phyloP scores from a whole-genome alignment of 1,140 invertebrate species.

The Myzus persicae region DNA sequence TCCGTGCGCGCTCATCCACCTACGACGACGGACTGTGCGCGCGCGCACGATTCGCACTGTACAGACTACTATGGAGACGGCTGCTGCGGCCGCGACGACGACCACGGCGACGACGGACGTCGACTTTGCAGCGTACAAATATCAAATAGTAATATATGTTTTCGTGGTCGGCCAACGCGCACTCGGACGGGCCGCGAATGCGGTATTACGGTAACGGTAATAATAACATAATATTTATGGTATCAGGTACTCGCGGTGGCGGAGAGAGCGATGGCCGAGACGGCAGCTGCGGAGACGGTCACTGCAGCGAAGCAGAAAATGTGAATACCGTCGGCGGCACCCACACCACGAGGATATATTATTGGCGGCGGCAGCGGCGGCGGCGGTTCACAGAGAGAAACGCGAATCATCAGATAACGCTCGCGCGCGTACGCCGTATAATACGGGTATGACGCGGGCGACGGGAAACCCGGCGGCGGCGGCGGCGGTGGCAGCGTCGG shows the following conservation, averaged over 20 bases:
- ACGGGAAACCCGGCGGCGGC: not conserved
- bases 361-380: conserved; percentile 18
- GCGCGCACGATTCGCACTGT: conserved; percentile 5
- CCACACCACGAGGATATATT: not conserved
- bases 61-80: not conserved
- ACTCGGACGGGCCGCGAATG: not conserved
- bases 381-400: not conserved
- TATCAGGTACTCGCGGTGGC: not conserved
- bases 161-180: not conserved
- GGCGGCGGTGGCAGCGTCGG: not conserved
- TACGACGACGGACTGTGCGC: not conserved
- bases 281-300: not conserved
- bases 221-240: not conserved
- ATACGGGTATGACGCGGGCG: not conserved
- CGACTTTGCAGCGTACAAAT: not conserved
- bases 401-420: not conserved
- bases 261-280: not conserved
- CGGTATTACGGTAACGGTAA: not conserved
- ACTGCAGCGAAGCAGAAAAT: not conserved
- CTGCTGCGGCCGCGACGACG: not conserved
- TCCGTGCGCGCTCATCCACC: conserved; percentile 13
- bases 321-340: not conserved
- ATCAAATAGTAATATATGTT: not conserved
- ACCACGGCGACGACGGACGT: not conserved
- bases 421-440: not conserved